These are phyloP conservation scores for Promerops cafer DNA, from an alignment of 2,113 vertebrate genomes.

Conservation along the genomic window DNA sequence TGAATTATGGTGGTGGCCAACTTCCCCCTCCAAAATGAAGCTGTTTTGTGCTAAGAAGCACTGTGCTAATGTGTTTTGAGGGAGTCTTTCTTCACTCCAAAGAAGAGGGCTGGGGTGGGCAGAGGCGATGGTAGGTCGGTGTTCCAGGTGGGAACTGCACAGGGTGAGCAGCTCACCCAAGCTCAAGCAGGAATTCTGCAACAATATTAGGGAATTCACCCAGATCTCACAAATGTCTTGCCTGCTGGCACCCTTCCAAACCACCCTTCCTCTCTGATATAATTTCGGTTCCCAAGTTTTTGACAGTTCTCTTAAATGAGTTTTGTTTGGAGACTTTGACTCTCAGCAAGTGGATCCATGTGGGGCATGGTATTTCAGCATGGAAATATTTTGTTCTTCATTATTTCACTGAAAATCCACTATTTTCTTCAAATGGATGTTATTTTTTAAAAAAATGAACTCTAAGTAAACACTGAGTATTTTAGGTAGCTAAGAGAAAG, in stretches of 20 bases:
- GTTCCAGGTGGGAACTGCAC: fast-evolving
- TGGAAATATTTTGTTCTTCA: not conserved
- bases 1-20: not conserved
- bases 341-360: not conserved
- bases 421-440: not conserved
- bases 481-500: not conserved
- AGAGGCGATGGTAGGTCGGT: fast-evolving
- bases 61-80: not conserved
- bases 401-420: not conserved
- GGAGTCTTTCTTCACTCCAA: not conserved
- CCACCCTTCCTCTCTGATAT: not conserved
- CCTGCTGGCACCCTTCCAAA: not conserved
- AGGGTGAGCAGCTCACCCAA: not conserved
- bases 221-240: not conserved
- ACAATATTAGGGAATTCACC: not conserved
- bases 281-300: not conserved
- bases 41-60: not conserved
- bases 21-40: not conserved
- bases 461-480: not conserved
- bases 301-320: not conserved
- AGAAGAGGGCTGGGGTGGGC: not conserved
- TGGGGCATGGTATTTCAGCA: not conserved
- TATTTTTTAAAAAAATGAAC: not conserved
- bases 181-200: not conserved
- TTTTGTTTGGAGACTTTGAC: not conserved